Conservation (phyloP, 2,888 invertebrate genomes). For the Pollenia angustigena region DNA sequence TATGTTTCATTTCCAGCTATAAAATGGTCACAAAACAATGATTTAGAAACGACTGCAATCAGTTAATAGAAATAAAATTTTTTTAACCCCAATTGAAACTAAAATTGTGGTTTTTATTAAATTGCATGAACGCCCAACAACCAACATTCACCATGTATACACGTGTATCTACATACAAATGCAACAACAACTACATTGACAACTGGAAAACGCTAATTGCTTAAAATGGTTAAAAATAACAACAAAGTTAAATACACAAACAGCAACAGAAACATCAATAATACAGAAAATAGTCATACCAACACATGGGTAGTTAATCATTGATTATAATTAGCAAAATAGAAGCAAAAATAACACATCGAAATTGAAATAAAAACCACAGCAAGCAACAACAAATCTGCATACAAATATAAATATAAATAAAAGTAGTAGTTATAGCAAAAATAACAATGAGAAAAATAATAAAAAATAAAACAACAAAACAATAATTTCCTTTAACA, state of each 20-base stretch:
- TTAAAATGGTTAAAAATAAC: constrained; percentile 62
- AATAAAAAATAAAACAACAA: constrained; percentile 17
- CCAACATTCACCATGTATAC: constrained; percentile 49
- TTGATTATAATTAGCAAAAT: constrained; percentile 21
- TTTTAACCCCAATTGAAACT: constrained; percentile 63
- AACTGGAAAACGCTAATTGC: constrained; percentile 65
- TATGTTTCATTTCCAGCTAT: neutral
- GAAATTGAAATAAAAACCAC: constrained; percentile 55
- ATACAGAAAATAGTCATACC: constrained; percentile 29
- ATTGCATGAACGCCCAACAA: constrained; percentile 54
- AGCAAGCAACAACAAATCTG: constrained; percentile 33
- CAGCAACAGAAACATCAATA: constrained; percentile 30
- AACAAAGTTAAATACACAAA: constrained; percentile 57
- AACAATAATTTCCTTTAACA: constrained; percentile 61
- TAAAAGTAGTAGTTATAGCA: constrained; percentile 18
- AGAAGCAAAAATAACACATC: neutral
- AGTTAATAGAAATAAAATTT: constrained; percentile 34
- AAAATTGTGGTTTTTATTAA: constrained; percentile 71
- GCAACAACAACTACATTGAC: neutral
- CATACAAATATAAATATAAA: constrained; percentile 14
- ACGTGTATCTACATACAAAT: neutral
- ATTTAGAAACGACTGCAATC: constrained; percentile 40
- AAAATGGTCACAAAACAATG: constrained; percentile 36
- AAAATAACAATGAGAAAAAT: constrained; percentile 27
- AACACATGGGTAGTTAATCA: constrained; percentile 17